These are phyloP conservation scores for Thera obeliscata DNA, from an alignment of 2,888 invertebrate genomes.

Conservation along the genomic window DNA sequence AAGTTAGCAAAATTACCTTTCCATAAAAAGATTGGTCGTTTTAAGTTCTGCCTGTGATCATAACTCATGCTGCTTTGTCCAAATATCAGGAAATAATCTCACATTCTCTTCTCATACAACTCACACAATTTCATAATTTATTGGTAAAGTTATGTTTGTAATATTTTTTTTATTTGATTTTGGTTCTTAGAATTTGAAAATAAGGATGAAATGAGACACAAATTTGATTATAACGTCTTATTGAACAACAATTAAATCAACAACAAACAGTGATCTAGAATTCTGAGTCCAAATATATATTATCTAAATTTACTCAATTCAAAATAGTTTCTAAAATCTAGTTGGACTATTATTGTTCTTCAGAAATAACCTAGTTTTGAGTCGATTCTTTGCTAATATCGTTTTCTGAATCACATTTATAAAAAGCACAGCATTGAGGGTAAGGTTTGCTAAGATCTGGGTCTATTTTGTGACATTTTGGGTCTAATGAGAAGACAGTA, in stretches of 20 bases:
- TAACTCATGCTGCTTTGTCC: too few species aligned
- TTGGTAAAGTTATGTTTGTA: too few species aligned
- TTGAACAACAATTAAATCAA: slow-evolving; percentile 4
- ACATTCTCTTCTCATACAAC: too few species aligned
- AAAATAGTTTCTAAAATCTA: background rate
- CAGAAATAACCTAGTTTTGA: background rate
- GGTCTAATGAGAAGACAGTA: slow-evolving; percentile 2
- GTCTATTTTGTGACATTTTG: slow-evolving; percentile 17
- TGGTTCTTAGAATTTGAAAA: background rate
- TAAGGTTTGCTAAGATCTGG: slow-evolving; percentile 23
- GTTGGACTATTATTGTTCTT: background rate
- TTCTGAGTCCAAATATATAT: background rate
- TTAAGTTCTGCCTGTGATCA: too few species aligned
- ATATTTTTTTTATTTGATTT: too few species aligned
- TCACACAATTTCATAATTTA: too few species aligned
- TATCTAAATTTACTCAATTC: background rate
- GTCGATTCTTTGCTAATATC: slow-evolving; percentile 6
- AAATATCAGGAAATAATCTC: too few species aligned
- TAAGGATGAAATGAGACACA: slow-evolving; percentile 14
- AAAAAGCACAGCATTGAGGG: slow-evolving; percentile 12
- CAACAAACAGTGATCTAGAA: background rate
- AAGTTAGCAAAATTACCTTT: background rate
- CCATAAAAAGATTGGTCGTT: background rate
- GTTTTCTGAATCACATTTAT: slow-evolving; percentile 20
- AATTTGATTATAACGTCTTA: slow-evolving; percentile 1